Evolutionary conservation across 2,113 vertebrate genomes (phyloP), one percentile per base, ranked within the genome.

Genomic region (Xiphophorus maculatus): DNA sequence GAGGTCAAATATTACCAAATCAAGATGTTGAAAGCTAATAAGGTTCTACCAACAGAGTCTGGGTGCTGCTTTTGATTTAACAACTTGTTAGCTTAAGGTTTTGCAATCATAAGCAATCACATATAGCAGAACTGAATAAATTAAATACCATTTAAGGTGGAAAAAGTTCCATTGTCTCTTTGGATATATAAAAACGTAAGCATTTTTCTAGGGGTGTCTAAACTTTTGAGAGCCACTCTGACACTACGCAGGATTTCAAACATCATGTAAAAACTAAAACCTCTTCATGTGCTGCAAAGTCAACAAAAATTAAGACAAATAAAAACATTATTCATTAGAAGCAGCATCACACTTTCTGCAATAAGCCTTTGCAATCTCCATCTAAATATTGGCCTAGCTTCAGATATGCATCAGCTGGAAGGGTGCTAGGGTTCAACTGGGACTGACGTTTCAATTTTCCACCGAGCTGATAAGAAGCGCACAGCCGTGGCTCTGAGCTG

Each of bases 391-490:
- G 79, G 68, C 69, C 64, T 71, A 33, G 72, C 82, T 73, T 77
- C 66, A 83, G 80, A 89, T 89, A 68, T 44, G 51, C 44, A 89
- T 86, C 89, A 85, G 69, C 33, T 51, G 74, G 68, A 63, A 81
- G 86, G 78, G 82, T 84, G 76, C 76, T 13, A 12, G 77, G 37
- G 64, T 79, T 80, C 84, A 76, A 68, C 73, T 71, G 11, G 61
- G 73, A 73, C 74, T 92, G 91, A 87, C 77, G 58, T 81, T 90
- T 90, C 83, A 85, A 86, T 89, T 87, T 87, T 72, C 84, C 75
- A 73, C 70, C 22, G 68, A 79, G 80, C 81, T 85, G 89, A 93
- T 87, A 87, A 90, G 88, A 86, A 74, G 25, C 82, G 82, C 79
- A 78, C 75, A 69, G 84, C 77, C 69, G 79, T 78, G 88, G 84